Conservation (phyloP, 2,797 vertebrate genomes). For the Sebastiscus albofasciatus region DNA sequence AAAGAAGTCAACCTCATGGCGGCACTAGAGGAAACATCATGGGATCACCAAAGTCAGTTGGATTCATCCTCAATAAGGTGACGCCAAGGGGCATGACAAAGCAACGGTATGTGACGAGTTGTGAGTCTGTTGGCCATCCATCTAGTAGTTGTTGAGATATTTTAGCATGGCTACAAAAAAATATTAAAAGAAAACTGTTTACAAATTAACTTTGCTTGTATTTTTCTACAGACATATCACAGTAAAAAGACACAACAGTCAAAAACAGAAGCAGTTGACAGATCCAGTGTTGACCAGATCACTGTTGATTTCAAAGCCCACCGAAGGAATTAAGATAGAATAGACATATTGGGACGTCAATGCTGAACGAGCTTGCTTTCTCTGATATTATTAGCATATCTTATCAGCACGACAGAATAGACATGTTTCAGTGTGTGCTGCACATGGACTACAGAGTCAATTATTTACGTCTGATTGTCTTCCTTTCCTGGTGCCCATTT, state of each 20-base stretch:
- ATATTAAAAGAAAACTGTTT: no score
- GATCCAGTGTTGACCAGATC: not conserved
- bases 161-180: not conserved
- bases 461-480: conserved; percentile 14
- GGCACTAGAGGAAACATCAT: no score
- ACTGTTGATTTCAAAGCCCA: conserved; percentile 6
- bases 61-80: no score
- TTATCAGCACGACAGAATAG: not conserved
- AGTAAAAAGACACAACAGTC: not conserved
- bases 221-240: not conserved
- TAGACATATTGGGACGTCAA: not conserved
- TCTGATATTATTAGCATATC: not conserved
- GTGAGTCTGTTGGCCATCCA: not conserved
- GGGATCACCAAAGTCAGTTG: not conserved
- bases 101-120: no score
- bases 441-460: conserved; percentile 23
- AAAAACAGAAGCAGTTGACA: not conserved
- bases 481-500: conserved; percentile 24
- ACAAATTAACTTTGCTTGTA: no score
- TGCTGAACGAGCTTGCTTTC: not conserved
- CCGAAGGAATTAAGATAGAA: conserved; percentile 1
- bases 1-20: no score
- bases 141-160: not conserved
- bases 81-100: no score
- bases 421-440: conserved; percentile 19